phyloP scores from a whole-genome alignment of 2,888 invertebrate genomes.

The Acrocera orbiculus region DNA sequence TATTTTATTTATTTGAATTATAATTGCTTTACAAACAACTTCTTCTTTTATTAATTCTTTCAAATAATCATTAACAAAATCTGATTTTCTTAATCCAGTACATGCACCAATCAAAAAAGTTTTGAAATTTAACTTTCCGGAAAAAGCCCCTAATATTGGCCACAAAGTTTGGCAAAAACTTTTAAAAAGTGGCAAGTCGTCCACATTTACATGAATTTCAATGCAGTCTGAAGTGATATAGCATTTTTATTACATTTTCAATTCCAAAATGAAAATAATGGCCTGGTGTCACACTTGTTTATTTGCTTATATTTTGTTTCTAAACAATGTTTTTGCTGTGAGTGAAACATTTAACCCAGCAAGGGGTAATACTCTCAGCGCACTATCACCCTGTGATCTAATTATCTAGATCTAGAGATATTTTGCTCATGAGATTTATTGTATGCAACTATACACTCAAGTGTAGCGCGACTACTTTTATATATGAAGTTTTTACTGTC shows the following conservation, averaged over 20 bases:
- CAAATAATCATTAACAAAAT: slow-evolving; percentile 1
- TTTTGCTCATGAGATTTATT: too few relatives aligned
- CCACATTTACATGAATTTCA: not conserved
- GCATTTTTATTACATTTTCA: not conserved
- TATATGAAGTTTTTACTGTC: too few relatives aligned
- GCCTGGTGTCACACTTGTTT: too few relatives aligned
- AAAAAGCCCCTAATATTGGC: not conserved
- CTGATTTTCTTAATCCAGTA: not conserved
- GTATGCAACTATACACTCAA: too few relatives aligned
- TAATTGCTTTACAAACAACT: not conserved
- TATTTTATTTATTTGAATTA: not conserved
- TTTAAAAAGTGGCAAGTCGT: not conserved
- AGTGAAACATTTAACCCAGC: too few relatives aligned
- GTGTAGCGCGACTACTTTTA: too few relatives aligned
- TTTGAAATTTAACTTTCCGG: not conserved
- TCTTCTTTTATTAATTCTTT: slow-evolving; percentile 1
- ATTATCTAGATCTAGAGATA: too few relatives aligned
- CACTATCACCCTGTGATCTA: too few relatives aligned
- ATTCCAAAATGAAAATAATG: not conserved
- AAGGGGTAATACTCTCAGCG: too few relatives aligned
- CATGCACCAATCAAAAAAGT: not conserved
- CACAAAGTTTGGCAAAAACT: not conserved
- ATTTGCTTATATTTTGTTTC: too few relatives aligned
- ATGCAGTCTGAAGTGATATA: not conserved
- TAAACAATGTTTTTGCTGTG: too few relatives aligned